Evolutionary conservation across 2,888 invertebrate genomes (phyloP), one percentile per base, ranked within the genome.

Genomic region (Xylocampa areola): DNA sequence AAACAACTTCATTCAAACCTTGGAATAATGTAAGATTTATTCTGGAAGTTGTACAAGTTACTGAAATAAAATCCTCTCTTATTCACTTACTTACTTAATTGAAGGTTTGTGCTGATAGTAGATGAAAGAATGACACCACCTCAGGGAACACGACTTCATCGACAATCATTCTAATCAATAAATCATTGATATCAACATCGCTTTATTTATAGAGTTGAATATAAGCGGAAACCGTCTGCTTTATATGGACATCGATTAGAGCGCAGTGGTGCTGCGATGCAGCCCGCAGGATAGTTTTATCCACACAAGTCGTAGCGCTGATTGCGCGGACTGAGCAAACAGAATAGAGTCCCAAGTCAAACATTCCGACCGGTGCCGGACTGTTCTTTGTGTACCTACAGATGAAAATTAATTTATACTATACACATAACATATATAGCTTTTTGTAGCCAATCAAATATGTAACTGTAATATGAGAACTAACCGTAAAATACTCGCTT

Each of bases 251-350:
- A 51, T 51, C 48, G 57, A 53, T 58, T 52, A 69, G 29, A 54
- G 49, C 44, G 52, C 61, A 47, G 40, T 39, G 37, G 49, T 48
- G 57, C 48, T 55, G 33, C 21, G 44, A 25, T 63, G 61, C 70
- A 57, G 48, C 35, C 65, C 67, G 44, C 66, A 57, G 61, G 61
- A 62, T 63, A 66, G 63, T 71, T 73, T 66, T 64, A 65, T 47
- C 47, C 44, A 58, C 59, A 59, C 61, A 68, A 76, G 68, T 73
- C 50, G 41, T 36, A 54, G 58, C 76, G 72, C 84, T 89, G 89
- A 89, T 90, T 89, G 87, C 85, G 76, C 82, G 80, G 79, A 78
- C 84, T 77, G 68, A 68, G 71, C 80, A 87, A 89, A 90, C 82
- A 87, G 66, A 64, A 68, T 73, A 52, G 77, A 81, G 67, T 83